A percentile compares a stretch with the other conserved stretches of the same genome.
Conservation (phyloP, 2,888 invertebrate species). For the Noctua janthina region DNA sequence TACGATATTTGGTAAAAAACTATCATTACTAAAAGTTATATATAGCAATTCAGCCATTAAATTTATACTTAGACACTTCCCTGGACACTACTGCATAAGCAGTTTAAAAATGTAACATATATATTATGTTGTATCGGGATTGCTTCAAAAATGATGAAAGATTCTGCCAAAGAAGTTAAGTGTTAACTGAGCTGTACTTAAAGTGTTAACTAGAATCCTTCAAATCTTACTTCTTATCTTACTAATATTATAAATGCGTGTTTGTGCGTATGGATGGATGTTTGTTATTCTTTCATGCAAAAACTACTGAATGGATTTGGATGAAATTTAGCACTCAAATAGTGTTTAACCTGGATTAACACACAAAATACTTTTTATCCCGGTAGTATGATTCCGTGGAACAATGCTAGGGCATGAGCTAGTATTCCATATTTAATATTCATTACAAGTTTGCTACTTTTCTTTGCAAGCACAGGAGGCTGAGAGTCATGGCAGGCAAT, state of each 20-base stretch:
- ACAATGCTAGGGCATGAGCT: too few relatives aligned
- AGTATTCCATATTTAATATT: neutral
- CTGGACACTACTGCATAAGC: neutral
- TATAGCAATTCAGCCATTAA: neutral
- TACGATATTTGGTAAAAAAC: neutral
- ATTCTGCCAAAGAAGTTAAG: neutral
- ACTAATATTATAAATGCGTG: too few relatives aligned
- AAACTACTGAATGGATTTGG: too few relatives aligned
- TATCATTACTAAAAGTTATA: neutral
- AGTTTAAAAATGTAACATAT: neutral
- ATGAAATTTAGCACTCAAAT: too few relatives aligned
- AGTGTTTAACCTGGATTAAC: too few relatives aligned
- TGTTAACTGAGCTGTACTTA: neutral
- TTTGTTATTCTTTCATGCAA: too few relatives aligned
- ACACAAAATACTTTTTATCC: too few relatives aligned
- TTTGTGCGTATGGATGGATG: too few relatives aligned
- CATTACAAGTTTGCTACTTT: neutral
- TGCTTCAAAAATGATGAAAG: neutral
- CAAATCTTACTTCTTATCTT: too few relatives aligned
- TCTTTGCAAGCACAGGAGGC: slow-evolving; percentile 71
- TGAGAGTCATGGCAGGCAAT: slow-evolving; percentile 81
- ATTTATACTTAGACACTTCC: neutral
- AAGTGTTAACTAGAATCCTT: neutral
- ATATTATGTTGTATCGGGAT: neutral
- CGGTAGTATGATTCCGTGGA: too few relatives aligned